Evolutionary conservation across 2,113 vertebrate genomes (phyloP), one percentile per base, ranked within the genome.

Genomic region (Stegastes partitus): DNA sequence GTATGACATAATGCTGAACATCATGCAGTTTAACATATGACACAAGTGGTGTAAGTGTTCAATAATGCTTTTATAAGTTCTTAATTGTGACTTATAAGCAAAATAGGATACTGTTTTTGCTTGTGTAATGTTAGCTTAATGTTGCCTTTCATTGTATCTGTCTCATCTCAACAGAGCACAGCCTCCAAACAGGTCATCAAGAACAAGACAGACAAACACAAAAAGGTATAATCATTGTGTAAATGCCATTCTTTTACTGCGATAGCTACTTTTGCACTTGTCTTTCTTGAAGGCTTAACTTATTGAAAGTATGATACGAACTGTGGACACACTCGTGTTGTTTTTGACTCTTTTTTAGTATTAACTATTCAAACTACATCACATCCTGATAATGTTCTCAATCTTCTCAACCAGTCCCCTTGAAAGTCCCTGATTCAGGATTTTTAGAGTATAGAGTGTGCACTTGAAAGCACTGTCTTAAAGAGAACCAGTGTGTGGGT

Each of bases 191-290:
- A 72, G 71, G 23, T 86, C 45, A 59, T 59, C 68, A 78, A 19
- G 65, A 83, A 73, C 37, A 83, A 81, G 26, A n/a, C n/a, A 75
- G 51, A 85, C 69, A 77, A 87, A 45, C 31, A 62, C 53, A 71
- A 74, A 53, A 93, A 92, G 76, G 89, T 93, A 82, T 5, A 23
- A n/a, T 70, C 5, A 25, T 21, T 2, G 6, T 50, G 19, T 50
- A 50, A 50, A 50, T 50, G 21, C 7, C 9, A 7, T 49, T 7
- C 16, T 19, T 53, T 11, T 22, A 23, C n/a, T 53, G 22, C 11
- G 23, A 5, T 22, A 49, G 18, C 5, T 69, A 6, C 4, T 42
- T 49, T 49, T 49, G 47, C 16, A 47, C 44, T n/a, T 18, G 15
- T 47, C 16, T 50, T 50, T 50, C 44, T 50, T 6, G 7, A 50